A percentile compares a stretch with the other conserved stretches of the same genome.
phyloP scores from a whole-genome alignment of 2,113 vertebrate genomes.

The Lepus americanus region DNA sequence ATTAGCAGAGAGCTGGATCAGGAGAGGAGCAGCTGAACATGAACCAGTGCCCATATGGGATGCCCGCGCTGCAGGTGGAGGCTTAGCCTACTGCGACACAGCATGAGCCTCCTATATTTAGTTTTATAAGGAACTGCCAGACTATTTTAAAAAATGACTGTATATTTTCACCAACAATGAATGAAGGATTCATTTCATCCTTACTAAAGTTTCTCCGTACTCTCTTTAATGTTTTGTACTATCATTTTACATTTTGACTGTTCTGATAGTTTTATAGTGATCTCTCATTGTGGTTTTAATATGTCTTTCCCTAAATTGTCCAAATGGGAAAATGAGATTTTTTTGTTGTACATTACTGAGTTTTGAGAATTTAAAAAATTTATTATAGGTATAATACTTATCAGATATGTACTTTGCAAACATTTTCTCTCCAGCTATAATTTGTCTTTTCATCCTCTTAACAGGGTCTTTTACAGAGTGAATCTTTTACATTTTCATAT shows the following conservation, averaged over 20 bases:
- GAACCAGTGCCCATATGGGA: too few relatives aligned
- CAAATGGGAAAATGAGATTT: neutral
- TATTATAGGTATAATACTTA: too few relatives aligned
- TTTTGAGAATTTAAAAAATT: neutral
- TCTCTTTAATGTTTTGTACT: slow-evolving; percentile 9
- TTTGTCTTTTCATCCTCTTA: neutral
- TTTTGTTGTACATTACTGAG: neutral
- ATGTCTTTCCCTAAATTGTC: slow-evolving; percentile 24
- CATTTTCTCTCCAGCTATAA: neutral
- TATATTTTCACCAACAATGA: neutral
- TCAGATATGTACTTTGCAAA: neutral
- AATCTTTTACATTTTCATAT: slow-evolving; percentile 21
- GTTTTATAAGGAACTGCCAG: too few relatives aligned
- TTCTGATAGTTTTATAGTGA: slow-evolving; percentile 3
- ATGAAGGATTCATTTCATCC: neutral
- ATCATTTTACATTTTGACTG: neutral
- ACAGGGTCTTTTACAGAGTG: neutral
- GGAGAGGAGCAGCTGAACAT: too few relatives aligned
- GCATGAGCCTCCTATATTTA: too few relatives aligned
- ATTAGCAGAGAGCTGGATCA: too few relatives aligned
- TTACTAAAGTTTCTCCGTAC: neutral
- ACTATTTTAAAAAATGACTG: neutral
- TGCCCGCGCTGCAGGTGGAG: too few relatives aligned
- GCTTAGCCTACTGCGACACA: too few relatives aligned
- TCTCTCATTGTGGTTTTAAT: slow-evolving; percentile 32